These are phyloP conservation scores for Cynaeus angustus DNA, from an alignment of 2,888 invertebrate genomes.

Conservation along the genomic window DNA sequence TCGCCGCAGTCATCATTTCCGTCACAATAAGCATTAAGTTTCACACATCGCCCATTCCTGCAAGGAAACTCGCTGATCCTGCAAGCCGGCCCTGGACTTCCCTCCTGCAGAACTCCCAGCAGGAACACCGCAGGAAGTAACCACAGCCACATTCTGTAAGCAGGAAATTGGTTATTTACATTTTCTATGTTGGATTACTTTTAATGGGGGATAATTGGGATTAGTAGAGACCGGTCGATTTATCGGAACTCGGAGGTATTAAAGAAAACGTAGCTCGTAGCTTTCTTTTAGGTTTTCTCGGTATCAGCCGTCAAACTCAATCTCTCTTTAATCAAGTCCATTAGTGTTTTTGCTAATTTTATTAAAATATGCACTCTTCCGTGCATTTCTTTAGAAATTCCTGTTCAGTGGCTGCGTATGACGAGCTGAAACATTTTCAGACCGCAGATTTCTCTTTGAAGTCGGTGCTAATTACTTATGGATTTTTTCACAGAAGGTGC, in stretches of 20 bases:
- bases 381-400: conserved; percentile 7
- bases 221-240: conserved; percentile 8
- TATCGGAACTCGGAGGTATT: conserved; percentile 3
- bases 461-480: conserved; percentile 29
- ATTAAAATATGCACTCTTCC: conserved; percentile 9
- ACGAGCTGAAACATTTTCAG: conserved; percentile 25
- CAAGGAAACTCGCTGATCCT: conserved; percentile 86
- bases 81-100: conserved; percentile 76
- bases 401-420: conserved; percentile 12
- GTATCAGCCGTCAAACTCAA: not conserved
- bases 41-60: conserved; percentile 83
- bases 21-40: conserved; percentile 90
- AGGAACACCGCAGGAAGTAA: conserved; percentile 55
- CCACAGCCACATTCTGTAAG: conserved; percentile 66
- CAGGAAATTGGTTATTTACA: conserved; percentile 25
- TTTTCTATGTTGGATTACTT: conserved; percentile 28
- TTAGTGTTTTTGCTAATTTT: not conserved
- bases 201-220: conserved; percentile 37
- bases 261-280: not conserved
- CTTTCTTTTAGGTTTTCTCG: not conserved
- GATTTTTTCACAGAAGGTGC: conserved; percentile 27
- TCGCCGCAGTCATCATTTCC: conserved; percentile 89
- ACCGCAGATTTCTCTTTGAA: conserved; percentile 31
- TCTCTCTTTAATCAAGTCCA: not conserved
- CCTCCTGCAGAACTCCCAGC: conserved; percentile 61